phyloP scores from a whole-genome alignment of 2,888 invertebrate species.

The Xanthorhoe spadicearia region DNA sequence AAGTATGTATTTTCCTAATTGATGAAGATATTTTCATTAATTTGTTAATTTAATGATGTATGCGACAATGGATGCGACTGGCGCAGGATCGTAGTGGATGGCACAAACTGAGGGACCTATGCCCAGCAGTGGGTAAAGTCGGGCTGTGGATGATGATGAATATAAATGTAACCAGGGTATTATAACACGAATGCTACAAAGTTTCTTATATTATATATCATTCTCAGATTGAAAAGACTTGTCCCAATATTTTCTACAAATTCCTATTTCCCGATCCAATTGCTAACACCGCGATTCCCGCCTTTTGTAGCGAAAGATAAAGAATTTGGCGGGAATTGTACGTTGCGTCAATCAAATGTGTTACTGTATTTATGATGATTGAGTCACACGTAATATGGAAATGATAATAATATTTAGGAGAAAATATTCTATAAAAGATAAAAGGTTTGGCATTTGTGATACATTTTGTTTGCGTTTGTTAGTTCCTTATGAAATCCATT shows the following conservation, averaged over 20 bases:
- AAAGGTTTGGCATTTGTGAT: background rate
- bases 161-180: too few relatives aligned
- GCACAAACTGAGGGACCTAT: too few relatives aligned
- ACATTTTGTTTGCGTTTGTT: background rate
- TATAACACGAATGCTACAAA: background rate
- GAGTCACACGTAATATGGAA: conserved; percentile 27
- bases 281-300: conserved; percentile 15
- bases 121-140: too few relatives aligned
- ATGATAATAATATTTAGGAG: conserved; percentile 12
- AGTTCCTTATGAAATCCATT: too few relatives aligned
- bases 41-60: background rate
- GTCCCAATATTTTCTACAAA: conserved; percentile 8
- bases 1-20: too few relatives aligned
- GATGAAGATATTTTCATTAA: too few relatives aligned
- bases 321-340: conserved; percentile 24
- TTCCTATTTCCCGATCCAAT: conserved; percentile 19
- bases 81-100: too few relatives aligned
- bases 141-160: too few relatives aligned
- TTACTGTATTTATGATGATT: conserved; percentile 31
- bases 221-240: conserved; percentile 5
- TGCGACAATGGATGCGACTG: too few relatives aligned
- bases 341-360: conserved; percentile 32
- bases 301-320: conserved; percentile 29
- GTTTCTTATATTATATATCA: background rate
- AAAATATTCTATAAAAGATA: conserved; percentile 1